phyloP scores from a whole-genome alignment of 2,888 invertebrate genomes.

The Xestobium rufovillosum region DNA sequence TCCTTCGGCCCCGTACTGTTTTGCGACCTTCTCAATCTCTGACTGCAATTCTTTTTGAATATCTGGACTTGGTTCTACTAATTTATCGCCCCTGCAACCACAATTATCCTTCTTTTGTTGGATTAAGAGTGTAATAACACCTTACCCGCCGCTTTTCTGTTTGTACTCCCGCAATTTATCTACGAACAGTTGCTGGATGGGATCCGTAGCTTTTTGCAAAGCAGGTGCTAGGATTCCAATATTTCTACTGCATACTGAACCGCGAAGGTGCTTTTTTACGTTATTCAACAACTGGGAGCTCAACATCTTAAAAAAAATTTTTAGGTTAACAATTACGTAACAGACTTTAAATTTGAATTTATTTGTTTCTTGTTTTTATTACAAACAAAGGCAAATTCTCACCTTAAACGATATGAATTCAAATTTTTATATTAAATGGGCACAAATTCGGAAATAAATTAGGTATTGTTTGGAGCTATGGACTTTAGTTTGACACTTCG shows the following conservation, averaged over 20 bases:
- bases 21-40: constrained; percentile 74
- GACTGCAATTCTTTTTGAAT: constrained; percentile 65
- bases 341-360: background rate
- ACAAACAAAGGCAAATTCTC: too few relatives aligned
- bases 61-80: constrained; percentile 74
- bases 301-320: constrained; percentile 34
- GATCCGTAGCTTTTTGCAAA: constrained; percentile 69
- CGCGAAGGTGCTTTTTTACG: constrained; percentile 31
- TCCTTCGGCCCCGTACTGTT: constrained; percentile 66
- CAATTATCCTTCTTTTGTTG: background rate
- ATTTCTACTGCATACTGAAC: constrained; percentile 54
- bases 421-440: too few relatives aligned
- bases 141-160: constrained; percentile 75
- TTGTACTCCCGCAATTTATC: constrained; percentile 89
- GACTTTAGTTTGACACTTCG: too few relatives aligned
- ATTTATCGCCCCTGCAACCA: constrained; percentile 63
- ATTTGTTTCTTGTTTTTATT: too few relatives aligned
- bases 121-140: constrained; percentile 25
- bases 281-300: constrained; percentile 34
- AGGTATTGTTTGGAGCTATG: too few relatives aligned
- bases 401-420: too few relatives aligned
- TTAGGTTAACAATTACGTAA: background rate
- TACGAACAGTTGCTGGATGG: constrained; percentile 88
- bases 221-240: constrained; percentile 64
- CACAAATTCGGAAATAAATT: too few relatives aligned